phyloP scores from a whole-genome alignment of 2,113 vertebrate genomes.

The Gasterosteus aculeatus region DNA sequence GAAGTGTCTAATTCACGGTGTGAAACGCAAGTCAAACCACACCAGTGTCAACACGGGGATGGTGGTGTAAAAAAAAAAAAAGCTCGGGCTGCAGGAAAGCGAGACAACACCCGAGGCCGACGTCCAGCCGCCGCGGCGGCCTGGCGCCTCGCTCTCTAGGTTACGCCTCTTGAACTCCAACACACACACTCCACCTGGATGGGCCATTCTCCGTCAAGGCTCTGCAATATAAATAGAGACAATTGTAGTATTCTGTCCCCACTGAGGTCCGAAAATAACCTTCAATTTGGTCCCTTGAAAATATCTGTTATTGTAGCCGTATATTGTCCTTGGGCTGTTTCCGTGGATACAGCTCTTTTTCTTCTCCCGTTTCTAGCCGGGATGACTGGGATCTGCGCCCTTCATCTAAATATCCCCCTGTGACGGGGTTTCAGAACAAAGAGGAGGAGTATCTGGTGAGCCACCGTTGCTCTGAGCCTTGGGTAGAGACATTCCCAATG shows the following conservation, averaged over 20 bases:
- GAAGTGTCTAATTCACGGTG: slow-evolving; percentile 60
- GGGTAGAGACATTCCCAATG: slow-evolving; percentile 64
- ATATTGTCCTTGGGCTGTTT: slow-evolving; percentile 64
- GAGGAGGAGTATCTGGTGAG: slow-evolving; percentile 57
- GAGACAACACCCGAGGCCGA: slow-evolving; percentile 10
- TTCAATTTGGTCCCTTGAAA: slow-evolving; percentile 62
- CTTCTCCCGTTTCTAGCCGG: slow-evolving; percentile 27
- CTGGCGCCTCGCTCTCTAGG: slow-evolving; percentile 26
- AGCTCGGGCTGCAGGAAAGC: slow-evolving; percentile 5
- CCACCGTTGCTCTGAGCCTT: slow-evolving; percentile 58
- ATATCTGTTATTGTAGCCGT: slow-evolving; percentile 54
- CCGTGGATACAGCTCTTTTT: slow-evolving; percentile 28
- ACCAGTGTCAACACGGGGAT: slow-evolving; percentile 29
- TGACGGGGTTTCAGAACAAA: slow-evolving; percentile 56
- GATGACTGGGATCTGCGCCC: slow-evolving; percentile 61
- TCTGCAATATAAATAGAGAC: slow-evolving; percentile 54
- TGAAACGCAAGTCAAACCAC: slow-evolving; percentile 51
- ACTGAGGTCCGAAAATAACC: slow-evolving; percentile 59
- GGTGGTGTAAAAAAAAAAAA: slow-evolving; percentile 8
- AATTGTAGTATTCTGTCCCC: slow-evolving; percentile 44
- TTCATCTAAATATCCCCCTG: slow-evolving; percentile 71
- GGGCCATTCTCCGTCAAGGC: slow-evolving; percentile 20
- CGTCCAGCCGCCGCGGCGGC: not conserved
- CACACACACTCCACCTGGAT: slow-evolving; percentile 44
- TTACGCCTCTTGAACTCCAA: slow-evolving; percentile 46